Conservation (phyloP, 2,888 invertebrate species). For the Craniophora ligustri region DNA sequence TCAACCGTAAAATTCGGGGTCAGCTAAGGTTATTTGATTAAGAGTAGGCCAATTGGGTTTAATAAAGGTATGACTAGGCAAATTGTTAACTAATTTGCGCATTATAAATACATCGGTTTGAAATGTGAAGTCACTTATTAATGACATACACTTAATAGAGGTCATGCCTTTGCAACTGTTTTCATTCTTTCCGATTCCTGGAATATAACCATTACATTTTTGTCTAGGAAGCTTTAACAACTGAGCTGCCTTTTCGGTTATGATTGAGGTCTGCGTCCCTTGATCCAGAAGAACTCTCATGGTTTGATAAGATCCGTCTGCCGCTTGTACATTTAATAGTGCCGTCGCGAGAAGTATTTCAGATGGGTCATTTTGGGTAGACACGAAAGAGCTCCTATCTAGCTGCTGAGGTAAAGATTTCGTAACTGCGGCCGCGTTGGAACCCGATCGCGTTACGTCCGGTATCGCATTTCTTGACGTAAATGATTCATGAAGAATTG, state of each 20-base stretch:
- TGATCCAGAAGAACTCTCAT: no score
- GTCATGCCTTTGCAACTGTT: conserved; percentile 7
- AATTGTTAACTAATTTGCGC: conserved; percentile 7
- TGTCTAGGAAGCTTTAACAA: neutral
- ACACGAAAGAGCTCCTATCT: no score
- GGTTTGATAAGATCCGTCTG: no score
- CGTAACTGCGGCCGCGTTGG: no score
- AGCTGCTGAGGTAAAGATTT: no score
- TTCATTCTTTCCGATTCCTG: conserved; percentile 1
- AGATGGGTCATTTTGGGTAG: no score
- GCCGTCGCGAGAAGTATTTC: no score
- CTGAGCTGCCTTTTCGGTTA: conserved; percentile 7
- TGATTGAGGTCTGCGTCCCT: neutral
- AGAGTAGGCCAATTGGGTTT: conserved; percentile 7
- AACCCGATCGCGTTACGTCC: no score
- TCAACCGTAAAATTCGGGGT: conserved; percentile 6
- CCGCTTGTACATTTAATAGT: no score
- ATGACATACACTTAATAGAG: conserved; percentile 10
- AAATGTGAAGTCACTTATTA: conserved; percentile 6
- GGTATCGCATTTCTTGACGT: no score
- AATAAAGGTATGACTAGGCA: neutral
- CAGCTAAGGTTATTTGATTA: conserved; percentile 6
- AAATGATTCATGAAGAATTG: no score
- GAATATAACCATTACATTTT: no score
- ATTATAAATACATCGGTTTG: conserved; percentile 4